A percentile compares a stretch with the other conserved stretches of the same genome.
Conservation (phyloP, 2,888 invertebrate genomes). For the Xestia ashworthii region DNA sequence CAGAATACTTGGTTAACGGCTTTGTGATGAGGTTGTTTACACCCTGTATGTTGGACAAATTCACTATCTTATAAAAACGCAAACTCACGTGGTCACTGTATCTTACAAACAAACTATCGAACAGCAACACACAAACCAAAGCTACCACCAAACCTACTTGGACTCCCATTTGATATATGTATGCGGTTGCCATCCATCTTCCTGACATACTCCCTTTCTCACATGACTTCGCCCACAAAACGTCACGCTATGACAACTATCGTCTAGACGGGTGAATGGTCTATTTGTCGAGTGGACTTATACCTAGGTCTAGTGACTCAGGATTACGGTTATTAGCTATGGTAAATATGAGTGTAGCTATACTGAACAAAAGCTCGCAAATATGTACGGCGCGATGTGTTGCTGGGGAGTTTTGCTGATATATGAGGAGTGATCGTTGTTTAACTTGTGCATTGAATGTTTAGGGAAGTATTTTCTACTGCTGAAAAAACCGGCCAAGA, state of each 20-base stretch:
- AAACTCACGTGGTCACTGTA: too few relatives aligned
- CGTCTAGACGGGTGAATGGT: constrained; percentile 45
- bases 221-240: constrained; percentile 18
- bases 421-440: too few relatives aligned
- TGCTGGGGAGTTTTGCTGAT: neutral
- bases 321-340: constrained; percentile 31
- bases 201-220: constrained; percentile 22
- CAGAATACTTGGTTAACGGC: too few relatives aligned
- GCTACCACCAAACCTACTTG: neutral
- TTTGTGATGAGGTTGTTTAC: too few relatives aligned
- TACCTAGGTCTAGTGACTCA: constrained; percentile 9
- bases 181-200: constrained; percentile 20
- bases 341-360: constrained; percentile 12
- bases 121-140: neutral
- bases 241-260: constrained; percentile 44
- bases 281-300: constrained; percentile 31
- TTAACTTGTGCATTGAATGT: neutral
- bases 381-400: neutral
- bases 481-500: too few relatives aligned
- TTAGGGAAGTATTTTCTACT: neutral
- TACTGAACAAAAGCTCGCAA: constrained; percentile 1
- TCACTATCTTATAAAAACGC: neutral
- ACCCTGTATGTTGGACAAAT: neutral
- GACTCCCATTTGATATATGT: neutral
- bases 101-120: neutral